Conservation (phyloP, 2,888 invertebrate species). For the Sericinus montela region DNA sequence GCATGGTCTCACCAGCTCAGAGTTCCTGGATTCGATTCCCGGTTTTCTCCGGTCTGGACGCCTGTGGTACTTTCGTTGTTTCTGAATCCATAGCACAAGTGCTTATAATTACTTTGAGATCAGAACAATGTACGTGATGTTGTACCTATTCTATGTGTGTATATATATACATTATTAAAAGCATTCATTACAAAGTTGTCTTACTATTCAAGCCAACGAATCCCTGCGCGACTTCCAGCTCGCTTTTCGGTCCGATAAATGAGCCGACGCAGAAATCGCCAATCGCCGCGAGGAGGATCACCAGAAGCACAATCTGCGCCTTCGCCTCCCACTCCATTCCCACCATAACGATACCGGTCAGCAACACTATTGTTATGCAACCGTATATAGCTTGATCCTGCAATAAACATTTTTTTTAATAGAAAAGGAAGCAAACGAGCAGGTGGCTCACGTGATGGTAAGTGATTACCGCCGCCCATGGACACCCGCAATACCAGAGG, state of each 20-base stretch:
- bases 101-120: too few species aligned
- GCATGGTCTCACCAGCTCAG: too few species aligned
- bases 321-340: constrained; percentile 99
- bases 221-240: constrained; percentile 85
- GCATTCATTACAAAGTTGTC: constrained; percentile 29
- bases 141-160: too few species aligned
- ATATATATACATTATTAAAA: not conserved
- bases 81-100: too few species aligned
- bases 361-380: constrained; percentile 87
- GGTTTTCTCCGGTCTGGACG: too few species aligned
- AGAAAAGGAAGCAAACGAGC: too few species aligned
- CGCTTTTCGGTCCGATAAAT: constrained; percentile 88
- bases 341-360: constrained; percentile 93
- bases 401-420: constrained; percentile 1
- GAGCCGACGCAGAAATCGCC: constrained; percentile 93
- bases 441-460: too few species aligned
- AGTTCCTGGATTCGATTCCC: too few species aligned
- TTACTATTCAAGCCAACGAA: constrained; percentile 94
- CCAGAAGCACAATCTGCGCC: constrained; percentile 92
- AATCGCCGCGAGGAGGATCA: constrained; percentile 91
- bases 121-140: too few species aligned
- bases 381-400: constrained; percentile 91
- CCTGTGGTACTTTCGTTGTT: too few species aligned
- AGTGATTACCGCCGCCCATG: too few species aligned
- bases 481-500: too few species aligned